A percentile compares a stretch with the other conserved stretches of the same genome.
Evolutionary conservation across 2,113 vertebrate species (phyloP).

Genomic region (Sander lucioperca): DNA sequence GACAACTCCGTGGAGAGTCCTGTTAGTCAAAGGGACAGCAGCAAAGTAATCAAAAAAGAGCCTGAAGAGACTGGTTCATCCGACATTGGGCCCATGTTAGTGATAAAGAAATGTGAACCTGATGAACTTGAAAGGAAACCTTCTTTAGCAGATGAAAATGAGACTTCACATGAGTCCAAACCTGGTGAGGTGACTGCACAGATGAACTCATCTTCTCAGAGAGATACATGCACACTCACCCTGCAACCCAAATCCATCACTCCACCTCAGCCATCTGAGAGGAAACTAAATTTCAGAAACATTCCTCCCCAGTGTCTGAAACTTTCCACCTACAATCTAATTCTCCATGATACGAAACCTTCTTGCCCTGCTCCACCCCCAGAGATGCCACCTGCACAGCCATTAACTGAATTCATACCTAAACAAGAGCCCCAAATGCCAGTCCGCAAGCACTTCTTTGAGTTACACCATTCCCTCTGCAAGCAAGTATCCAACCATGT

Average conservation of each 20-base stretch:
- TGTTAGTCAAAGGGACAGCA: conserved; percentile 17
- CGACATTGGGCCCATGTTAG: conserved; percentile 22
- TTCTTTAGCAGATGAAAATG: conserved; percentile 1
- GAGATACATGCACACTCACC: not conserved
- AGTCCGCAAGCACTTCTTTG: conserved; percentile 82
- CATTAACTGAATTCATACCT: conserved; percentile 22
- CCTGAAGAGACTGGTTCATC: conserved; percentile 11
- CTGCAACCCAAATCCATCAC: not conserved
- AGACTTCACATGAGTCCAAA: conserved; percentile 23
- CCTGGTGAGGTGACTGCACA: conserved; percentile 8
- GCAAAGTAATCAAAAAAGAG: conserved; percentile 58
- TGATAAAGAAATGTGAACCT: conserved; percentile 66
- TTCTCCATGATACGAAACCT: conserved; percentile 57
- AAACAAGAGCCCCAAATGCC: conserved; percentile 3
- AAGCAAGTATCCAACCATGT: conserved; percentile 83
- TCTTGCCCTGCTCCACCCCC: not conserved
- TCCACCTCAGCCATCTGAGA: conserved; percentile 24
- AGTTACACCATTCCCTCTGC: conserved; percentile 88
- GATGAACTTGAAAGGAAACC: conserved; percentile 52
- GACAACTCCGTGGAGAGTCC: not conserved
- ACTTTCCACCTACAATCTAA: conserved; percentile 68
- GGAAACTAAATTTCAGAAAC: conserved; percentile 58
- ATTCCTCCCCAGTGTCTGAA: conserved; percentile 77
- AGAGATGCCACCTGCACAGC: conserved; percentile 32
- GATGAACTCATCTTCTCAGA: not conserved